Base-by-base conservation (phyloP, 2,113 vertebrate species). In the Lepidothrix coronata region DNA sequence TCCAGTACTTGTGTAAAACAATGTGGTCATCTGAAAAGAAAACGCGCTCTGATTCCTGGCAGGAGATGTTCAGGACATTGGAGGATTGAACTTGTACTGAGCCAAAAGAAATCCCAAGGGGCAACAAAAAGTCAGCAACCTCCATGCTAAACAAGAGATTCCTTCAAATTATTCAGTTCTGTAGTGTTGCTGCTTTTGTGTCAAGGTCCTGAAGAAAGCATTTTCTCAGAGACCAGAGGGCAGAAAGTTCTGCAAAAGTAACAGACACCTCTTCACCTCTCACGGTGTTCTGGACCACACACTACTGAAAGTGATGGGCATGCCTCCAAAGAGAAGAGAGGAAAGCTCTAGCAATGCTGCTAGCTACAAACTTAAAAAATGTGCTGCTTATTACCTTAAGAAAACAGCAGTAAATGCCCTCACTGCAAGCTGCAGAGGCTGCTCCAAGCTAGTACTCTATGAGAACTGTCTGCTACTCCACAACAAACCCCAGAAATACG, bases 241-340 rank as follows among this genome's bases (percentile, higher is more conserved):
- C 88, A 88, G 84, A 88, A 90, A 89, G 63, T 74, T 70, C 74
- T 82, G 62, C 46, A 87, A 65, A 96, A 93, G 52, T 78, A 61
- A 51, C 23, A 87, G 70, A 91, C 58, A 70, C 33, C 65, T 72
- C 58, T 54, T 86, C 57, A 91, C 83, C 54, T 85, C 68, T 92
- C 71, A 57, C 39, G 46, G 73, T 33, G 31, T 30, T 78, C 37
- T 75, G 88, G 95, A 96, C 90, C 95, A 96, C 95, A 94, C 91
- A 92, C 19, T 57, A 43, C 68, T 62, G 65, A 31, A 80, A 65
- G 46, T 54, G 61, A 37, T 8, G 24, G 77, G 62, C 59, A 80
- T 27, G 25, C 11, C 57, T 94, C 75, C 85, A 66, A 81, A 80
- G 27, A 31, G 23, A 84, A 25, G n/a, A 87, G 61, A 72, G 33